Base-by-base conservation (phyloP, 2,888 invertebrate species). In the Drosophila paracracens region DNA sequence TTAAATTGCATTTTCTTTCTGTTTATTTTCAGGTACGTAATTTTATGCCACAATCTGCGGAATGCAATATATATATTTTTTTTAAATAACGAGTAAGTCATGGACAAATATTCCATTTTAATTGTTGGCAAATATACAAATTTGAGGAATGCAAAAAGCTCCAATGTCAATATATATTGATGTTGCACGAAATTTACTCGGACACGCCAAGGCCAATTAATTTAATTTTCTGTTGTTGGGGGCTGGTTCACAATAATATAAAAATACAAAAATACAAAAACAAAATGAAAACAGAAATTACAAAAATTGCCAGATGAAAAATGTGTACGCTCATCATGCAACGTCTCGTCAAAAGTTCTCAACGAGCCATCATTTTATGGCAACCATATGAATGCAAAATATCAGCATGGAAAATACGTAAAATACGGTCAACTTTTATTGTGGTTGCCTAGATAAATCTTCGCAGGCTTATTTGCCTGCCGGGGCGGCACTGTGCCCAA, bases 301-400 rank as follows among this genome's bases (percentile, higher is more conserved):
- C 76, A 64, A 83, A 76, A 76, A 82, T 79, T 64, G 59, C 52
- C 72, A 73, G 60, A 75, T 88, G 85, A 74, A 64, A 82, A 63
- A 73, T 80, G 69, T 53, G 65, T 70, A 38, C 48, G 60, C 33
- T 67, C 35, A 52, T 38, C 59, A 43, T 66, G 25, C 25, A 54
- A 40, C 29, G 51, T 72, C 60, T 74, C 82, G 76, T 84, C 77
- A 88, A 85, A 85, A 88, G 53, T 79, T 88, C 72, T 77, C 83
- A 88, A 85, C 89, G 64, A 65, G 51, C 77, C 69, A 74, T 89
- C 81, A 87, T 84, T 89, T 87, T 73, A 72, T 76, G 56, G 69
- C 74, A 71, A 48, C 53, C 61, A 83, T 65, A 71, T 71, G 78
- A 67, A 81, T 69, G 62, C 58, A 38, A 60, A 64, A 79, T 74